phyloP scores from a whole-genome alignment of 2,888 invertebrate species.

The Xestoiulus laeticollis region DNA sequence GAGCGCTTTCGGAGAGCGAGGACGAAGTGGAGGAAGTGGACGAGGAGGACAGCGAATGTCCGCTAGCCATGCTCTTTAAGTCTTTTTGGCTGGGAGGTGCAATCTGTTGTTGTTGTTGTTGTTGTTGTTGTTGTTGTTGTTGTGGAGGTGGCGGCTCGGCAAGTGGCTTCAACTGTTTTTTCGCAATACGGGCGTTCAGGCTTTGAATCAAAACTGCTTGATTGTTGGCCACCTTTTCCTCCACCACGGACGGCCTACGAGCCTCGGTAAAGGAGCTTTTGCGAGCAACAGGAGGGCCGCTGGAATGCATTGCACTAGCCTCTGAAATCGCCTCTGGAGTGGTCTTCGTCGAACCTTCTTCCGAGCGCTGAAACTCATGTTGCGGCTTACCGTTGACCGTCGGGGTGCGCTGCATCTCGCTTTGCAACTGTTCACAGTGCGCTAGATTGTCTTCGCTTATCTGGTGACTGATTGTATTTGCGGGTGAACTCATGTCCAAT shows the following conservation, averaged over 20 bases:
- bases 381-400: not conserved
- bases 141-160: constrained; percentile 53
- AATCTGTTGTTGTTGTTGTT: not conserved
- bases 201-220: constrained; percentile 53
- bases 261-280: constrained; percentile 13
- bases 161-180: not conserved
- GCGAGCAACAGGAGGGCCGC: not conserved
- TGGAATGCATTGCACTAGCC: not conserved
- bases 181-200: constrained; percentile 50
- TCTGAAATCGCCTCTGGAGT: not conserved
- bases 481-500: not conserved
- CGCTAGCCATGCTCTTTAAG: not conserved
- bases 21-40: constrained; percentile 32
- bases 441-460: constrained; percentile 5
- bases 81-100: not conserved
- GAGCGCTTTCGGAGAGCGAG: not conserved
- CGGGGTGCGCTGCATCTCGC: not conserved
- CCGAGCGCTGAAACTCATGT: not conserved
- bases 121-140: constrained; percentile 10
- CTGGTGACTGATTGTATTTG: constrained; percentile 14
- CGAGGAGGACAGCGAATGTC: constrained; percentile 16
- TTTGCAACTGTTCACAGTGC: not conserved
- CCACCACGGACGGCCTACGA: constrained; percentile 43
- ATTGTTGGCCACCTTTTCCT: constrained; percentile 51
- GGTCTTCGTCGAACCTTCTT: not conserved